Base-by-base conservation (phyloP, 2,888 invertebrate genomes). In the Lomographa bimaculata region DNA sequence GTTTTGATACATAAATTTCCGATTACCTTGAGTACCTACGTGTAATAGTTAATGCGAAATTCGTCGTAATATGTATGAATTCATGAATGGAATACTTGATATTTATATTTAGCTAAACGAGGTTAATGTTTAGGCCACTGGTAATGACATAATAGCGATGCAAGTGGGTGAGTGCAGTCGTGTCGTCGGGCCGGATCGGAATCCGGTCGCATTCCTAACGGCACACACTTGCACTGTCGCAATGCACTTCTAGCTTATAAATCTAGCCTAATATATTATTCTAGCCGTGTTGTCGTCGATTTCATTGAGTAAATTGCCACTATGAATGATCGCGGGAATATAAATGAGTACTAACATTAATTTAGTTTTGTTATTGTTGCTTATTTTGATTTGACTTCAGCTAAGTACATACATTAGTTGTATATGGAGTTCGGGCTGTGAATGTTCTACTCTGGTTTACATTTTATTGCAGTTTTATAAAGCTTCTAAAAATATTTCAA, bases 131-230 rank as follows among this genome's bases (percentile, higher is more conserved):
- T 79, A 75, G 71, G 71, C 61, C 71, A 60, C 54, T 73, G 74
- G 69, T 73, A 79, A 77, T 85, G 80, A 84, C 75, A 79, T 82
- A 82, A 83, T 71, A 66, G 60, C 64, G 45, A 65, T 73, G 71
- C 64, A 68, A 78, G 75, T 78, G 62, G 72, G 73, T 70, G 70
- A 78, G 71, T 66, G 72, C 67, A 61, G 68, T 61, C 60, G 60
- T 60, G 69, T 54, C 52, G 64, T 62, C 61, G 56, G 61, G 59
- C 64, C 60, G 64, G 64, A 60, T 66, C 49, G 79, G 77, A 83
- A 80, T 83, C 82, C 77, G 78, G 80, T 77, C 75, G 64, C 81
- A 81, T 82, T 78, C 79, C 79, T 81, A 82, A 77, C 80, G 74
- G 79, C 64, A 64, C 63, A 70, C 75, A 75, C 71, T 76, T 72